A percentile compares a stretch with the other conserved stretches of the same genome.
phyloP scores from a whole-genome alignment of 2,888 invertebrate genomes.

The Ferdinandea cuprea region DNA sequence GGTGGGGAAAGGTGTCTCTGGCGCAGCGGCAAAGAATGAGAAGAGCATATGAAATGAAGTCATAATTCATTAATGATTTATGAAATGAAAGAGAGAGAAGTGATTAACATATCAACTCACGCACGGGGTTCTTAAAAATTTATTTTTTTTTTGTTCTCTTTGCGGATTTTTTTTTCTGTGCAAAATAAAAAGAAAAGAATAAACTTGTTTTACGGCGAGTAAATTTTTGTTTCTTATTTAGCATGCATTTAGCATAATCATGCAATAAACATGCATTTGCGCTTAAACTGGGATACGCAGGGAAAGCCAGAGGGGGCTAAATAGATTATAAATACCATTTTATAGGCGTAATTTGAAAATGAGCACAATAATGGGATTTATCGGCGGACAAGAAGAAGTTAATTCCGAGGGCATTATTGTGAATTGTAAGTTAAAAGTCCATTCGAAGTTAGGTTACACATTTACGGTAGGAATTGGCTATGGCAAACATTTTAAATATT shows the following conservation, averaged over 20 bases:
- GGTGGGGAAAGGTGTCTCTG: slow-evolving; percentile 23
- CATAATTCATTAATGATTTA: slow-evolving; percentile 80
- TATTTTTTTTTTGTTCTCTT: too few species aligned
- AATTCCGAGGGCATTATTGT: neutral
- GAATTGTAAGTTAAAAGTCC: neutral
- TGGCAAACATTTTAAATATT: too few species aligned
- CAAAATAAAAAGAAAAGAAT: slow-evolving; percentile 28
- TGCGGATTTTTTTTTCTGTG: slow-evolving; percentile 36
- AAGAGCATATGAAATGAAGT: slow-evolving; percentile 76
- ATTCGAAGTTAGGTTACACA: too few species aligned
- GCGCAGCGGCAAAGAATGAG: slow-evolving; percentile 48
- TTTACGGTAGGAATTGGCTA: neutral
- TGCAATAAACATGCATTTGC: slow-evolving; percentile 71
- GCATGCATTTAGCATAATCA: slow-evolving; percentile 72
- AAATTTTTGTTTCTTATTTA: slow-evolving; percentile 48
- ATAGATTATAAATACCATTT: slow-evolving; percentile 57
- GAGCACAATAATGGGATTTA: slow-evolving; percentile 46
- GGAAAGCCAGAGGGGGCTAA: slow-evolving; percentile 10
- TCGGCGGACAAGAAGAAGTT: slow-evolving; percentile 20
- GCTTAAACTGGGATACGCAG: slow-evolving; percentile 45
- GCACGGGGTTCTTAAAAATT: slow-evolving; percentile 66
- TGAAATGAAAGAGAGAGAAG: slow-evolving; percentile 76
- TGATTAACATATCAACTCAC: slow-evolving; percentile 74
- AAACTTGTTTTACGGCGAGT: slow-evolving; percentile 42
- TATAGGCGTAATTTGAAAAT: slow-evolving; percentile 54